Conservation (phyloP, 1,140 invertebrate species). For the Geopemphigus sp. region DNA sequence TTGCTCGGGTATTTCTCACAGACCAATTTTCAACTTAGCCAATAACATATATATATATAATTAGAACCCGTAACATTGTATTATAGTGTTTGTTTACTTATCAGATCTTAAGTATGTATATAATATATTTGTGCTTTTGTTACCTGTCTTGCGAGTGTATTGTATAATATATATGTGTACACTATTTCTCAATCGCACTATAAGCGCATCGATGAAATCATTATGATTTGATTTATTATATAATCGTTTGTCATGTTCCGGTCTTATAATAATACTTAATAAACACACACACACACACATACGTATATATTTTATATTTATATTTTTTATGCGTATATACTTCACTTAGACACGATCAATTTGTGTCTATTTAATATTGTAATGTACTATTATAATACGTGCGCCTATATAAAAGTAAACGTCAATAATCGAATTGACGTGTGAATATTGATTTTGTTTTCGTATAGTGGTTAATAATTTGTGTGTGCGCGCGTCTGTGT, state of each 20-base stretch:
- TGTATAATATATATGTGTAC: not conserved
- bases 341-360: not conserved
- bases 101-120: slow-evolving; percentile 3
- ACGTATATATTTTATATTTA: not conserved
- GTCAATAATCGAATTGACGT: too few species aligned
- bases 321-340: not conserved
- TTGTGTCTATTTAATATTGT: not conserved
- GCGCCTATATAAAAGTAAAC: too few species aligned
- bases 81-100: not conserved
- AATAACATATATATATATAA: not conserved
- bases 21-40: too few species aligned
- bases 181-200: slow-evolving; percentile 1
- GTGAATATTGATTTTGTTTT: too few species aligned
- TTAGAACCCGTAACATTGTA: not conserved
- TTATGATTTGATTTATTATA: slow-evolving; percentile 32
- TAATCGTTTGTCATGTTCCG: slow-evolving; percentile 32
- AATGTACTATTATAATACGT: not conserved
- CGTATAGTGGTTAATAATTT: too few species aligned
- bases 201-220: slow-evolving; percentile 26
- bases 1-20: too few species aligned
- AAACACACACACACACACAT: not conserved
- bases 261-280: slow-evolving; percentile 4
- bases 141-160: not conserved
- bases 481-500: too few species aligned
- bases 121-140: not conserved